Percentiles rank a stretch among this genome's conserved stretches.
Evolutionary conservation across 1,140 invertebrate genomes (phyloP).

Genomic region (Lutraria rhynchaena): DNA sequence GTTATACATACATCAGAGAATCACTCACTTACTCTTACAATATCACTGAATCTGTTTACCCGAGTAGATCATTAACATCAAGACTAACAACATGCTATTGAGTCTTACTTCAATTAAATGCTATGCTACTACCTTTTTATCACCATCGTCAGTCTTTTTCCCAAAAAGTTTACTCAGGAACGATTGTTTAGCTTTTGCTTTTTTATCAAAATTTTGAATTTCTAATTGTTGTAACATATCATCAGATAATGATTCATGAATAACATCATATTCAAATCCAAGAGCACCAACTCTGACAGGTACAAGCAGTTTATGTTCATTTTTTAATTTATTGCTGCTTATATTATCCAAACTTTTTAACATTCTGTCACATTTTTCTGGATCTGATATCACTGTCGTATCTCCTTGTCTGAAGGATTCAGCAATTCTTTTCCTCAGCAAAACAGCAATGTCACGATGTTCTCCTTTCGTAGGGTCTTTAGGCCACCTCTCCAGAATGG

Average conservation of each 20-base stretch:
- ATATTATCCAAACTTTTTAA: constrained; percentile 46
- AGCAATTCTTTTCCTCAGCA: constrained; percentile 24
- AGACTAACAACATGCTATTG: too few relatives aligned
- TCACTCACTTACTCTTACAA: too few relatives aligned
- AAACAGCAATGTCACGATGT: constrained; percentile 9
- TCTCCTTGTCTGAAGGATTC: constrained; percentile 39
- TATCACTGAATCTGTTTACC: too few relatives aligned
- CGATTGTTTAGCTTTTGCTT: too few relatives aligned
- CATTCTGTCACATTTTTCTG: constrained; percentile 53
- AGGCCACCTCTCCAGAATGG: constrained; percentile 36
- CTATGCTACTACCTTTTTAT: too few relatives aligned
- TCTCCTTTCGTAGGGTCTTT: constrained; percentile 34
- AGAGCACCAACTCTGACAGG: background rate
- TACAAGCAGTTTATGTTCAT: background rate
- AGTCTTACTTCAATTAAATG: too few relatives aligned
- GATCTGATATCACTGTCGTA: constrained; percentile 7
- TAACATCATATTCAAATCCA: background rate
- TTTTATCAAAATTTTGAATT: too few relatives aligned
- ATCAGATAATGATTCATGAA: background rate
- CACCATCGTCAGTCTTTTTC: too few relatives aligned
- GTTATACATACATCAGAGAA: too few relatives aligned
- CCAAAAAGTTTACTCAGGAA: too few relatives aligned
- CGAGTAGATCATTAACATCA: too few relatives aligned
- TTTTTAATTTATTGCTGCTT: constrained; percentile 20
- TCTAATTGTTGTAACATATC: too few relatives aligned